Base-by-base conservation (phyloP, 1,140 invertebrate species). In the Bombyx mandarina region DNA sequence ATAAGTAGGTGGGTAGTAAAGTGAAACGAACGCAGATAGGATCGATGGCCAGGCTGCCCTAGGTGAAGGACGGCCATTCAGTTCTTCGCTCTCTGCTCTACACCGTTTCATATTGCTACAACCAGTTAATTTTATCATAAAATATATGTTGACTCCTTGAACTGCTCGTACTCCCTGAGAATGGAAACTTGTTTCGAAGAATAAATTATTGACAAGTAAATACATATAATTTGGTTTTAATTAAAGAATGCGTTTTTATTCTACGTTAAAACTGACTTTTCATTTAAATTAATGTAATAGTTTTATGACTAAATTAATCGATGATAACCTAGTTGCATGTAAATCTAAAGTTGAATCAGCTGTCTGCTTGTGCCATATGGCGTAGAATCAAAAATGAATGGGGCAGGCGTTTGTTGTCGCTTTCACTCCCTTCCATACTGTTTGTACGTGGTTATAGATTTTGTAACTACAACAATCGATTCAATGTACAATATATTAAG, bases 331-430 rank as follows among this genome's bases (percentile, higher is more conserved):
- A 22, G 42, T 51, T 51, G 52, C 22, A 42, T 57, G n/a, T 43
- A 35, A 35, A 42, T 42, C 26, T 9, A 48, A 60, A 69, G 58
- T 78, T 72, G 70, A 74, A 79, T 82, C 70, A 86, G 73, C 74
- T 82, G 73, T 72, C 69, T 65, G 57, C 43, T 6, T 59, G 71
- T 67, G 71, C 75, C 84, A 87, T 87, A 86, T 86, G 84, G 84
- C 79, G 73, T 62, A 70, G 73, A 78, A 73, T 79, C 70, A 77
- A 78, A 79, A 77, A 77, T 69, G 73, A 83, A 82, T 82, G 79
- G 79, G 84, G 82, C 68, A 82, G 76, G 69, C 82, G 80, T 83
- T 84, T 85, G 81, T 82, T 76, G 69, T 73, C 79, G 79, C 84
- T 87, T 87, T 87, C 82, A 83, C 84, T 85, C 77, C 75, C 54